These are phyloP conservation scores for Venusia cambrica DNA, from an alignment of 2,888 invertebrate genomes.

Conservation along the genomic window DNA sequence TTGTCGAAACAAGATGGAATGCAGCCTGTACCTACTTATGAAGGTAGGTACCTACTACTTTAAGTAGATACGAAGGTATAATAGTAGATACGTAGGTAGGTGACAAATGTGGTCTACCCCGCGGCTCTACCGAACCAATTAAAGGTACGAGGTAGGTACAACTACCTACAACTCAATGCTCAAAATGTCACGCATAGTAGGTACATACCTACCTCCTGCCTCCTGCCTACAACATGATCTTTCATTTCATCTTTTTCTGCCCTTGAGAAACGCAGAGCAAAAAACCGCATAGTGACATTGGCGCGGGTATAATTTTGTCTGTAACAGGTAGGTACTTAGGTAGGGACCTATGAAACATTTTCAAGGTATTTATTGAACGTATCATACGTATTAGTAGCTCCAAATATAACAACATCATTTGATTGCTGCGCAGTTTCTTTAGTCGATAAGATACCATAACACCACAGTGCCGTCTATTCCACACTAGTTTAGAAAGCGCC, in stretches of 20 bases:
- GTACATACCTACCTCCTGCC: constrained; percentile 13
- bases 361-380: constrained; percentile 24
- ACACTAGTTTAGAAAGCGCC: constrained; percentile 30
- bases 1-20: constrained; percentile 25
- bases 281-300: constrained; percentile 28
- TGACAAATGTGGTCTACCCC: constrained; percentile 20
- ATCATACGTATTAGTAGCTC: constrained; percentile 14
- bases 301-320: constrained; percentile 19
- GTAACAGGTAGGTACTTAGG: constrained; percentile 10
- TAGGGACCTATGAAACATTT: constrained; percentile 22
- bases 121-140: constrained; percentile 13
- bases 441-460: no score
- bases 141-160: no score
- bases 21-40: no score
- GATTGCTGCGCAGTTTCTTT: constrained; percentile 23
- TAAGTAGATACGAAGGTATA: no score
- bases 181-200: constrained; percentile 29
- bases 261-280: no score
- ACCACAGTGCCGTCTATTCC: not conserved
- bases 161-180: constrained; percentile 19
- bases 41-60: no score
- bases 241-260: constrained; percentile 23
- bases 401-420: constrained; percentile 26
- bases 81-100: constrained; percentile 9
- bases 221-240: constrained; percentile 20